Base-by-base conservation (phyloP, 2,113 vertebrate species). In the Burhinus bistriatus region DNA sequence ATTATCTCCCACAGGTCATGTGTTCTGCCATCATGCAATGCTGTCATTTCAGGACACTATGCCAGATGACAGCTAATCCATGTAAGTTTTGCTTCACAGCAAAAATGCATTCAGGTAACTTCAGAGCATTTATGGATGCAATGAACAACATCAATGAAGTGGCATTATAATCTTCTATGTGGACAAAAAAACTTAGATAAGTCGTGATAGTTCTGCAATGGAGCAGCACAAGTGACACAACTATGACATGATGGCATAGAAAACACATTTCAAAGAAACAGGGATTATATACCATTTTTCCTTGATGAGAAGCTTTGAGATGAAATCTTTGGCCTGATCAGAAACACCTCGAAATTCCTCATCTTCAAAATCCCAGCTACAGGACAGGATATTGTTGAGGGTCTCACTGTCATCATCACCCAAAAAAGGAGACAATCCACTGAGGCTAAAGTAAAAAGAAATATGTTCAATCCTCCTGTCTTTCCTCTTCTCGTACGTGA, bases 401-500 rank as follows among this genome's bases (percentile, higher is more conserved):
- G 99, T 99, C 97, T 99, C 99, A 11, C 98, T 99, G 90, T 99
- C 99, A 52, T 99, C 98, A 12, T 99, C 99, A 8, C 99, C 99
- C 96, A 99, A 97, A 93, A 99, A 99, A 30, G 99, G 99, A 88
- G 99, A 99, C 81, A 99, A 97, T 49, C 99, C 99, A 45, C 98
- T 99, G 44, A 99, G 98, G 78, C 99, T 99, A 62, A 89, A 94
- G 54, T 34, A 80, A 83, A 88, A 58, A 96, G 21, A 89, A 75
- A n/a, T 30, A 75, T 4, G 4, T 69, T 97, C 55, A 90, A 20
- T 94, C 12, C 19, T 72, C 20, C 36, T 40, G 12, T 62, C 12
- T 87, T 89, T 30, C 34, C 18, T 38, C 9, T 51, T 89, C 23
- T 27, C 72, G 10, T 25, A 57, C 6, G 16, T 14, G 18, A 54